Evolutionary conservation across 2,888 invertebrate genomes (phyloP).

Genomic region (Ornithoptera alexandrae): DNA sequence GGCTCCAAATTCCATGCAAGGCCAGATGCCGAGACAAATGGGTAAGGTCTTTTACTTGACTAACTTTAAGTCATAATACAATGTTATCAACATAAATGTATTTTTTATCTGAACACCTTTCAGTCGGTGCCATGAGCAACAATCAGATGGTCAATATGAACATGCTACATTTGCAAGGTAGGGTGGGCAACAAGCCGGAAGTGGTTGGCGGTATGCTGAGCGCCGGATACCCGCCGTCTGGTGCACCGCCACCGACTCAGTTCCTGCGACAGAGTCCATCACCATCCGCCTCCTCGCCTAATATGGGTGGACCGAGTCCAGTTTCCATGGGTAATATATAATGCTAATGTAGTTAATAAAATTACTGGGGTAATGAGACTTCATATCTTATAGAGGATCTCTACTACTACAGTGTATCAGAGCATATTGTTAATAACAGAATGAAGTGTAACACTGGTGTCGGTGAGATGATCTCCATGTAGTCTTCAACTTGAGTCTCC

Average conservation of each 20-base stretch:
- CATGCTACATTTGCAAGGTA: conserved; percentile 71
- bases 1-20: conserved; percentile 59
- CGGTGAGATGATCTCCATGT: too few relatives aligned
- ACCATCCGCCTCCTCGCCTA: conserved; percentile 86
- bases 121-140: conserved; percentile 64
- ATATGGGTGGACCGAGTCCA: conserved; percentile 79
- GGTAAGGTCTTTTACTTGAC: conserved; percentile 45
- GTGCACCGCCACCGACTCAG: conserved; percentile 86
- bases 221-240: conserved; percentile 67
- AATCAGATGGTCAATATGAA: conserved; percentile 66
- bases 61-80: too few relatives aligned
- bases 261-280: conserved; percentile 90
- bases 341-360: background rate
- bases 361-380: too few relatives aligned
- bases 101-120: conserved; percentile 3
- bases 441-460: too few relatives aligned
- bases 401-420: too few relatives aligned
- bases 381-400: too few relatives aligned
- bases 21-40: conserved; percentile 73
- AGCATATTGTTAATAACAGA: too few relatives aligned
- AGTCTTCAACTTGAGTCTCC: too few relatives aligned
- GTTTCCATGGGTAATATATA: conserved; percentile 62
- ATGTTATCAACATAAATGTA: too few relatives aligned
- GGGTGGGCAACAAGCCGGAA: conserved; percentile 56
- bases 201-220: conserved; percentile 62